Base-by-base conservation (phyloP, 1,140 invertebrate genomes). In the Amphibalanus amphitrite region DNA sequence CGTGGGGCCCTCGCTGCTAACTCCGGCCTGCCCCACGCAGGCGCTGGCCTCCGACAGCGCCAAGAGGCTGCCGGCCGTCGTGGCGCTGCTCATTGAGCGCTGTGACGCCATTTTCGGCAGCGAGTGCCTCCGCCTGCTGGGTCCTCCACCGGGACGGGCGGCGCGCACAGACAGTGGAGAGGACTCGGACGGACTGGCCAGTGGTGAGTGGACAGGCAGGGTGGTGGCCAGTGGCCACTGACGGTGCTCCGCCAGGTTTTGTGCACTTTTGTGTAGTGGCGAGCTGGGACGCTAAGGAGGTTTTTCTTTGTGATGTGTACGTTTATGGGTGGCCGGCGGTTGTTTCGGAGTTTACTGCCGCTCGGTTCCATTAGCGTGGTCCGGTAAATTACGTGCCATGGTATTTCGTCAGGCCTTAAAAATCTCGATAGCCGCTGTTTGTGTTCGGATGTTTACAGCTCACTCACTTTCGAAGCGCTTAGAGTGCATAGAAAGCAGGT, bases 161-260 rank as follows among this genome's bases (percentile, higher is more conserved):
- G 69, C 72, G 23, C 75, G 73, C 30, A 82, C 86, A 69, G 90
- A 93, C 77, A 92, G 90, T 59, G 90, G 90, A 23, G 91, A 91
- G 79, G 90, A 93, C 80, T 92, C 90, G 70, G 91, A 93, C 76
- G 91, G 90, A 78, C 82, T 91, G 75, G 89, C 91, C 71, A 83
- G 82, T 82, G 89, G 86, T 86, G 82, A 38, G 33, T 38, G 33
- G 33, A 6, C 4, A 38, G 33, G 33, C 33, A 38, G 33, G 15
- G 33, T 15, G 4, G 33, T 15, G n/a, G 33, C 33, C 33, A 38
- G 33, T 6, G 33, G 33, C 4, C n/a, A n/a, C n/a, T n/a, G n/a
- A n/a, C n/a, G n/a, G n/a, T n/a, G n/a, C n/a, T n/a, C n/a, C 33
- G 33, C 33, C 33, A 38, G 33, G 33, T 38, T 38, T 38, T 38